Conservation (phyloP, 2,113 vertebrate species). For the Eublepharis macularius region DNA sequence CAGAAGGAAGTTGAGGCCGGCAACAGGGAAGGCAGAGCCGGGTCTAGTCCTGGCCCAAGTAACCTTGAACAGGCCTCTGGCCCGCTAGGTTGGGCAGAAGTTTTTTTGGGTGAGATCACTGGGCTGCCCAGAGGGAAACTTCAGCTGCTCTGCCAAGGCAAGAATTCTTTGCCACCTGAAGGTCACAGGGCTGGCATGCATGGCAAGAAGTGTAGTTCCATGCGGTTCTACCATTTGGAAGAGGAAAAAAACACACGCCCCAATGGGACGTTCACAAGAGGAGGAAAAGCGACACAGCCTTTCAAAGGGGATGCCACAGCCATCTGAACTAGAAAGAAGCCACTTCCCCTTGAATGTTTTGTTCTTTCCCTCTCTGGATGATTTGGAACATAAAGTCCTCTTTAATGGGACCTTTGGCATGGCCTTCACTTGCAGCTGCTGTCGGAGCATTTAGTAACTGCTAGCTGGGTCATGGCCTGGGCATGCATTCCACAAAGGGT, state of each 20-base stretch:
- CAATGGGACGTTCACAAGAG: too few species aligned
- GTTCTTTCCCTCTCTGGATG: background rate
- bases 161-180: background rate
- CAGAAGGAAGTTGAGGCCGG: slow-evolving; percentile 24
- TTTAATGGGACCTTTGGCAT: background rate
- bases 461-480: background rate
- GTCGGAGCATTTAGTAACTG: background rate
- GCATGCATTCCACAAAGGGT: background rate
- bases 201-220: background rate
- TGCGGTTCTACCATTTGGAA: background rate
- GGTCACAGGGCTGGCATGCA: background rate
- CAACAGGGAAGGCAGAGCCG: slow-evolving; percentile 35
- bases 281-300: background rate
- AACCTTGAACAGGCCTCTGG: background rate
- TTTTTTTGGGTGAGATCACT: background rate
- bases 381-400: too few species aligned
- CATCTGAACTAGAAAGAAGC: background rate
- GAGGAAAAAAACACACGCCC: background rate
- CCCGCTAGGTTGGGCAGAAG: background rate
- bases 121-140: background rate
- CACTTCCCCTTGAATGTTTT: background rate
- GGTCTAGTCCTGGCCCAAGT: background rate
- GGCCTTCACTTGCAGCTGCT: background rate
- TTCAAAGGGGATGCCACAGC: background rate
- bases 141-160: background rate